Percentiles rank a stretch among this genome's conserved stretches.
Conservation (phyloP, 2,113 vertebrate genomes). For the Crotalus tigris region DNA sequence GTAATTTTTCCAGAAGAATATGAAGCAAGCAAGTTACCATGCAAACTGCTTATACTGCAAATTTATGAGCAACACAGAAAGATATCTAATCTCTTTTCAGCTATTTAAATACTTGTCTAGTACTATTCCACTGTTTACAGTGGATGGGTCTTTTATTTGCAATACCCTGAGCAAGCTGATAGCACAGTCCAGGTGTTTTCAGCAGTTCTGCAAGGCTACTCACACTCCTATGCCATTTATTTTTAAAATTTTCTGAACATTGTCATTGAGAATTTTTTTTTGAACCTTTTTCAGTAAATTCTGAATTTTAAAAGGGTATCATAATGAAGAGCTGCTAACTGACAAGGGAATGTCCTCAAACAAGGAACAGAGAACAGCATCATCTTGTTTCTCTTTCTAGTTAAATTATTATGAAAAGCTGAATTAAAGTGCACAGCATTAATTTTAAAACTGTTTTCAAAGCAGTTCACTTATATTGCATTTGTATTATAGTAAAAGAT, state of each 20-base stretch:
- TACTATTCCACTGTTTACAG: conserved; percentile 26
- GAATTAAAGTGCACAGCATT: neutral
- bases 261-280: neutral
- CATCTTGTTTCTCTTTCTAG: no score
- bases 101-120: neutral
- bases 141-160: neutral
- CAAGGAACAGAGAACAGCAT: neutral
- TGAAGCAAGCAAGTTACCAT: conserved; percentile 11
- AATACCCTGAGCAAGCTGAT: neutral
- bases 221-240: neutral
- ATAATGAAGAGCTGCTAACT: neutral
- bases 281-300: neutral
- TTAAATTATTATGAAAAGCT: neutral
- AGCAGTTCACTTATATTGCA: neutral
- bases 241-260: neutral
- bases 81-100: conserved; percentile 20
- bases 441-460: neutral
- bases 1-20: neutral
- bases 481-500: neutral
- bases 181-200: neutral
- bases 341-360: neutral
- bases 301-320: neutral
- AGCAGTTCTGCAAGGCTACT: neutral
- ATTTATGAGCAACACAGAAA: conserved; percentile 1
- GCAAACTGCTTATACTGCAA: neutral